phyloP scores from a whole-genome alignment of 2,113 vertebrate species.

The Nematolebias whitei region DNA sequence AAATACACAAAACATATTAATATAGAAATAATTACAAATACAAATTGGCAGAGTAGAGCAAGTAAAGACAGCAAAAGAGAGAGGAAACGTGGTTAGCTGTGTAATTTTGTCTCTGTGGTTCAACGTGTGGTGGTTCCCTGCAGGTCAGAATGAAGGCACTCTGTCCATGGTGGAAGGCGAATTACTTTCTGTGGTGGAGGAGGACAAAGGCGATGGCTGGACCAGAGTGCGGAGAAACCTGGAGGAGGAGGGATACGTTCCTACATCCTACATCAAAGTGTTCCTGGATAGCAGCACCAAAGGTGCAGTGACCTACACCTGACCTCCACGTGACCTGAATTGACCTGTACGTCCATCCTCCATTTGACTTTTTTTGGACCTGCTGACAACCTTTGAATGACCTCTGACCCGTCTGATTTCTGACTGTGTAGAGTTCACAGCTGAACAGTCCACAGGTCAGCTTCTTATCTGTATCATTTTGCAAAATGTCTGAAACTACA shows the following conservation, averaged over 20 bases:
- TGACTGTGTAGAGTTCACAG: not conserved
- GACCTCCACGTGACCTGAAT: conserved; percentile 21
- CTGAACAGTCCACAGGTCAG: not conserved
- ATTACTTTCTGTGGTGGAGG: conserved; percentile 92
- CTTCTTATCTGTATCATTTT: not conserved
- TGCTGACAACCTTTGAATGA: not conserved
- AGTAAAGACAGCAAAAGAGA: too few relatives aligned
- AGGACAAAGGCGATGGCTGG: conserved; percentile 97
- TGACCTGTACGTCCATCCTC: not conserved
- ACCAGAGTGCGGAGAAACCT: conserved; percentile 91
- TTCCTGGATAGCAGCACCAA: conserved; percentile 94
- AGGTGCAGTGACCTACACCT: conserved; percentile 91
- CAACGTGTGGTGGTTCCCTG: conserved; percentile 19
- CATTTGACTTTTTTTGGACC: conserved; percentile 4
- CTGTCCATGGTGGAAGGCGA: conserved; percentile 93
- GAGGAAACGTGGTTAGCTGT: too few relatives aligned
- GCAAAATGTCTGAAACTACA: too few relatives aligned
- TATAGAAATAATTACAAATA: too few relatives aligned
- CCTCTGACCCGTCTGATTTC: conserved; percentile 12
- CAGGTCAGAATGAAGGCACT: conserved; percentile 98
- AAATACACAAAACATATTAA: too few relatives aligned
- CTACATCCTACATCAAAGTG: conserved; percentile 96
- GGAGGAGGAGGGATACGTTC: conserved; percentile 97
- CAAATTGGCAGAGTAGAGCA: too few relatives aligned
- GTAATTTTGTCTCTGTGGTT: too few relatives aligned